Evolutionary conservation across 2,113 vertebrate genomes (phyloP).

Genomic region (Philantomba maxwellii): DNA sequence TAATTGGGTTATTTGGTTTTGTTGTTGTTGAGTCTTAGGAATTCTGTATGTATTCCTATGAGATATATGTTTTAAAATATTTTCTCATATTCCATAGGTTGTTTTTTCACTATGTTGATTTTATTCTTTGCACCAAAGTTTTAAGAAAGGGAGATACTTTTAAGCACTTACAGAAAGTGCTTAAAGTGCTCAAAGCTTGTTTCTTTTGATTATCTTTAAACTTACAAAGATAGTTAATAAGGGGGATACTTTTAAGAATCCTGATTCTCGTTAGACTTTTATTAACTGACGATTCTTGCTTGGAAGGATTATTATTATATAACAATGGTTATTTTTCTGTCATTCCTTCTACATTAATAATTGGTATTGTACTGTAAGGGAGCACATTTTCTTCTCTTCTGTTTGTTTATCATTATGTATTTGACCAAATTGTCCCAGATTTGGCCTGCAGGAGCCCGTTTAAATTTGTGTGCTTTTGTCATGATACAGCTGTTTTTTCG

Average conservation of each 20-base stretch:
- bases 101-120: not conserved
- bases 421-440: not conserved
- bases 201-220: not conserved
- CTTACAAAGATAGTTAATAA: not conserved
- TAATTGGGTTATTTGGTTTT: not conserved
- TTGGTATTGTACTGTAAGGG: not conserved
- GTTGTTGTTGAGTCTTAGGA: not conserved
- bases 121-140: not conserved
- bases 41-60: not conserved
- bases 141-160: not conserved
- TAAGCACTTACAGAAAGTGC: not conserved
- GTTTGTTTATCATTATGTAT: not conserved
- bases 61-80: not conserved
- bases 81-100: not conserved
- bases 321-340: not conserved
- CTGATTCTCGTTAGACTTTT: not conserved
- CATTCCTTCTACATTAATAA: not conserved
- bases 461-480: not conserved
- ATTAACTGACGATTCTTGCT: not conserved
- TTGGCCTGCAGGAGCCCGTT: not conserved
- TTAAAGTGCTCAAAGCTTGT: not conserved
- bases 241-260: not conserved
- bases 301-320: not conserved
- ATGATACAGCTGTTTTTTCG: not conserved
- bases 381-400: not conserved